Evolutionary conservation across 1,140 invertebrate species (phyloP).

Genomic region (Anoplophora glabripennis): DNA sequence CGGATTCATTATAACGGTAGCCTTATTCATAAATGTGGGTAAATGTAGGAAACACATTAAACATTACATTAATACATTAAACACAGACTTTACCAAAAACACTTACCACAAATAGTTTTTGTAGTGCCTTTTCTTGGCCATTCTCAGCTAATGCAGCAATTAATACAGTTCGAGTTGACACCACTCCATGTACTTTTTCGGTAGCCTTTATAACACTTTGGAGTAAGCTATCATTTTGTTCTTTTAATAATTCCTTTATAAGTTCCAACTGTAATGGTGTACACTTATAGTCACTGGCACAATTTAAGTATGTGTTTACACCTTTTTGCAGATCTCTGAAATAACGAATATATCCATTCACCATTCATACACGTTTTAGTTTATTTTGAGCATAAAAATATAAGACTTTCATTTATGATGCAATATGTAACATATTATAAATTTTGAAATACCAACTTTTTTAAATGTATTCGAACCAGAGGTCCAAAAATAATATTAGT

Average conservation of each 20-base stretch:
- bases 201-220: conserved; percentile 48
- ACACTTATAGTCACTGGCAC: conserved; percentile 50
- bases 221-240: conserved; percentile 46
- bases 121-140: conserved; percentile 51
- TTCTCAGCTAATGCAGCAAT: conserved; percentile 54
- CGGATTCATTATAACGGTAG: no score
- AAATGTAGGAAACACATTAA: no score
- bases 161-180: conserved; percentile 49
- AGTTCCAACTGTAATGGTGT: conserved; percentile 58
- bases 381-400: no score
- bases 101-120: conserved; percentile 48
- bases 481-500: conserved; percentile 53
- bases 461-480: conserved; percentile 52
- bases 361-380: no score
- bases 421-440: no score
- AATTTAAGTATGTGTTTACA: conserved; percentile 49
- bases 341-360: no score
- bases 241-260: conserved; percentile 47
- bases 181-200: conserved; percentile 48
- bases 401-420: no score
- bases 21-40: no score
- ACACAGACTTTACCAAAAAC: neutral
- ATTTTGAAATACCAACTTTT: conserved; percentile 43
- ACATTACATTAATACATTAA: neutral
- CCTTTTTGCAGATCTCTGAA: conserved; percentile 51